Evolutionary conservation across 2,113 vertebrate genomes (phyloP).

Genomic region (Myrmecophaga tridactyla): DNA sequence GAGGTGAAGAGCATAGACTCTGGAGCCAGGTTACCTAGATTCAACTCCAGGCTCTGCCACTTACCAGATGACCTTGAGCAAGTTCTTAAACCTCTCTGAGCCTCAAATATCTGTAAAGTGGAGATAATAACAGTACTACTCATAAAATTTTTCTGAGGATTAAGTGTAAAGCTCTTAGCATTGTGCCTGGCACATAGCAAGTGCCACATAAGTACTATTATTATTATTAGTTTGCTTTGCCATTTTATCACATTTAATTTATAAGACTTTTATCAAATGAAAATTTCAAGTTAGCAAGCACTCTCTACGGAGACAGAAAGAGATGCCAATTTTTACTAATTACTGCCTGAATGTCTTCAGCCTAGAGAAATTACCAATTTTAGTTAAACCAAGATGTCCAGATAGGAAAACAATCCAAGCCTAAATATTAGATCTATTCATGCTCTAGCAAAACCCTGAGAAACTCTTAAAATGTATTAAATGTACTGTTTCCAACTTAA

Average conservation of each 20-base stretch:
- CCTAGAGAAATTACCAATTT: slow-evolving; percentile 5
- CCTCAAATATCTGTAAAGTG: background rate
- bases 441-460: background rate
- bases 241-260: slow-evolving; percentile 20
- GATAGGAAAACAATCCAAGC: background rate
- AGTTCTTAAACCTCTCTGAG: slow-evolving; percentile 32
- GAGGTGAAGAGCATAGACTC: background rate
- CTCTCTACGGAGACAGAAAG: background rate
- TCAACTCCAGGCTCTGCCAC: background rate
- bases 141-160: background rate
- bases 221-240: background rate
- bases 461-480: slow-evolving; percentile 3
- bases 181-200: background rate
- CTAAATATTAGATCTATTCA: background rate
- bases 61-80: slow-evolving; percentile 13
- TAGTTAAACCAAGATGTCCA: background rate
- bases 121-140: background rate
- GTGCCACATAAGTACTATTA: background rate
- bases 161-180: slow-evolving; percentile 22
- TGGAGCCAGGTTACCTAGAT: background rate
- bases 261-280: slow-evolving; percentile 22
- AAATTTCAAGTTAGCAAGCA: slow-evolving; percentile 46
- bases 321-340: background rate
- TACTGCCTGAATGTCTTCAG: background rate
- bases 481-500: background rate